Base-by-base conservation (phyloP, 2,113 vertebrate species). In the Uropsilus gracilis region DNA sequence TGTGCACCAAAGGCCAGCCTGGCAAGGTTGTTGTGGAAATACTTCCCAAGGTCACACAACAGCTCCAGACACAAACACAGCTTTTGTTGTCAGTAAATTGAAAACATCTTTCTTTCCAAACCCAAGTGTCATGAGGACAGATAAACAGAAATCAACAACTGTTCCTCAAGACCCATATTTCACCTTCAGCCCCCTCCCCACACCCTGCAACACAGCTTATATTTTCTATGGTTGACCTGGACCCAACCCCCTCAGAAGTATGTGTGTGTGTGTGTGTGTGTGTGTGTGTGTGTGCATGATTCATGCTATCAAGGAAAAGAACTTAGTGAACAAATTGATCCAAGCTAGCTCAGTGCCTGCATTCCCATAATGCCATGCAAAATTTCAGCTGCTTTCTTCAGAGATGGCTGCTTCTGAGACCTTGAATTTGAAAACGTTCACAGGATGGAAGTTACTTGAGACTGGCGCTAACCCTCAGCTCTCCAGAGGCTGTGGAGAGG, bases 71-170 rank as follows among this genome's bases (percentile, higher is more conserved):
- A 61, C 20, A 93, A 86, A 46, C 26, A 42, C 16, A 24, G 34
- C 20, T 90, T 84, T 90, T 64, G 77, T 59, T 75, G n/a, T 76
- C 69, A 30, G 42, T 37, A 42, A 86, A 53, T 86, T 7, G 6
- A 59, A 92, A 92, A 78, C 37, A 82, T 72, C n/a, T 91, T 92
- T 48, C 28, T 80, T 92, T 83, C 34, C 61, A 73, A 94, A n/a
- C n/a, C n/a, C n/a, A n/a, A n/a, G n/a, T 64, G 28, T 69, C 64
- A 61, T 63, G 48, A 69, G 18, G 16, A 69, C 18, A 75, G 63
- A 57, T 63, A 28, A 55, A 86, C 66, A 92, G 82, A 95, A 95
- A 90, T 34, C 73, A 71, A 77, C 26, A 87, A 64, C 20, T 81
- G 53, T 26, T 57, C 46, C 53, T 83, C 72, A 16, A 71, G 32